Evolutionary conservation across 2,797 vertebrate species (phyloP), one percentile per base, ranked within the genome.

Genomic region (Argya squamiceps): DNA sequence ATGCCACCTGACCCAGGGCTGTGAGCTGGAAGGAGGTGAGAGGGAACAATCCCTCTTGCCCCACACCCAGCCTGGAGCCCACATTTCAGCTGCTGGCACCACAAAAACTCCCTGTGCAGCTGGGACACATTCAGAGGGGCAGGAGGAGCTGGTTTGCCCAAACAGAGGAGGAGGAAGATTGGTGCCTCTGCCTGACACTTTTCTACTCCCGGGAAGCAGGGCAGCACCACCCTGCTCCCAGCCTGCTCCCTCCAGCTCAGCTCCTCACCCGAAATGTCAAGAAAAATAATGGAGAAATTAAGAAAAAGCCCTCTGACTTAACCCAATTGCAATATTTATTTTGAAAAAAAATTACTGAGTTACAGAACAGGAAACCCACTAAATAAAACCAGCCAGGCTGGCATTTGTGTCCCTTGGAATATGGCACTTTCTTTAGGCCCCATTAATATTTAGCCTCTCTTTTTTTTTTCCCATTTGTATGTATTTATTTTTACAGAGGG

Each of bases 311-410:
- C 91, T 92, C 79, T 86, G 83, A 91, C 91, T 91, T 97, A 97
- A 97, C 94, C 95, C 79, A 93, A 97, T 82, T 95, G 93, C 80
- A 92, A 78, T 93, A 96, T 96, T 97, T 97, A 96, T 97, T 98
- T 97, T 97, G 92, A 94, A 97, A 98, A 98, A 96, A 96, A 95
- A 95, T 85, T 94, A 97, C 94, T 97, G 93, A 97, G 92, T 97
- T 97, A 97, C 68, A 88, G 83, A 94, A 77, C 93, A 97, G 96
- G 96, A 98, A 98, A 97, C 84, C 78, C 88, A 89, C 93, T 97
- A 96, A 98, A 96, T 96, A 85, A 97, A 97, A 92, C 88, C 86
- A 93, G 89, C 74, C 94, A 97, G 88, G 94, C 88, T 93, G 91
- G 93, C 84, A 93, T 92, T 97, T 96, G 87, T 93, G 94, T 96